Evolutionary conservation across 2,888 invertebrate genomes (phyloP), one percentile per base, ranked within the genome.

Genomic region (Asteroscopus sphinx): DNA sequence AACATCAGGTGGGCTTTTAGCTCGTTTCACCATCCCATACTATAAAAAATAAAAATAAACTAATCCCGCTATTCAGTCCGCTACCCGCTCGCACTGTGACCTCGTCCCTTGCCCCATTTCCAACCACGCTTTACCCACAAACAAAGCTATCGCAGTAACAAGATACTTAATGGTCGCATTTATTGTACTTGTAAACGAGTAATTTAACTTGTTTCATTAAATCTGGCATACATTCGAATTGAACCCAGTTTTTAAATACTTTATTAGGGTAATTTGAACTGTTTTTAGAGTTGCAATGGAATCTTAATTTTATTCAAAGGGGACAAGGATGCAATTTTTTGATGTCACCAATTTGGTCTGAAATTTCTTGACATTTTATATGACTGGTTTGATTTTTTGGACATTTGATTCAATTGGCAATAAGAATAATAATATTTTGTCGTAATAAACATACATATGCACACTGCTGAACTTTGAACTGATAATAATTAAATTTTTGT

Each of bases 111-210:
- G 65, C 46, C 57, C 76, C 55, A 73, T 28, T 72, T 75, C 52
- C 54, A 15, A 48, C 58, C 40, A 36, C 57, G 59, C 32, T 57
- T 44, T 42, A 57, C 57, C 63, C 49, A 68, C 55, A 21, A 68
- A 67, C 73, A 72, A 39, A 48, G 46, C 64, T 59, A 61, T 75
- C 57, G 57, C 32, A 57, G 73, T 72, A 73, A 73, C 76, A 69
- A 76, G 66, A 72, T 61, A 73, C 58, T 57, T 73, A 74, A 74
- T 74, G 66, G 62, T 36, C 15, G 15, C 66, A 72, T 76, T 72
- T 65, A 75, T 73, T 65, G 65, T 68, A 61, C 39, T 59, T 51
- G 54, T 55, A 66, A 52, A 49, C 59, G 60, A 35, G 59, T 58
- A 32, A 65, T 44, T 48, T 58, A 46, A 53, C 39, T 52, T 36